phyloP scores from a whole-genome alignment of 2,797 vertebrate genomes.

The Neosilurus hyrtlii region DNA sequence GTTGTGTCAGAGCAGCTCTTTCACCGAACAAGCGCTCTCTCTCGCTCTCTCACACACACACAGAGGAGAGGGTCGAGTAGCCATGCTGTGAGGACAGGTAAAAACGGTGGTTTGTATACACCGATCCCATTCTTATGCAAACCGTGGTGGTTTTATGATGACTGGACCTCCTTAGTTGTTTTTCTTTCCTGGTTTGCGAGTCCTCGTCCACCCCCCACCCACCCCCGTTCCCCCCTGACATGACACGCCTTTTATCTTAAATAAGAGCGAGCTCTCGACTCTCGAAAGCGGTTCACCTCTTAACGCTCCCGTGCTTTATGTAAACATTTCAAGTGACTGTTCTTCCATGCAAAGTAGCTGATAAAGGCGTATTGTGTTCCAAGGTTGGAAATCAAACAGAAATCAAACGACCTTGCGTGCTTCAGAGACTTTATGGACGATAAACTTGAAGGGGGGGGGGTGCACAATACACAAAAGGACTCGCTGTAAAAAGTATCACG shows the following conservation, averaged over 20 bases:
- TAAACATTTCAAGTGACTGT: constrained; percentile 37
- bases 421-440: not conserved
- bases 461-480: not conserved
- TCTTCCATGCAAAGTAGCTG: constrained; percentile 29
- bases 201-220: not conserved
- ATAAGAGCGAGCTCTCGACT: constrained; percentile 15
- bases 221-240: not conserved
- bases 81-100: constrained; percentile 20
- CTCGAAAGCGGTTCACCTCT: constrained; percentile 11
- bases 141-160: not conserved
- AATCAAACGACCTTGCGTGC: constrained; percentile 34
- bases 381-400: constrained; percentile 20
- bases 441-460: not conserved
- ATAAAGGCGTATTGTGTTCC: constrained; percentile 23
- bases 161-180: not conserved
- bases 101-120: constrained; percentile 8
- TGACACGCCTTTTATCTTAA: constrained; percentile 15
- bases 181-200: too few relatives aligned
- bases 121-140: constrained; percentile 16
- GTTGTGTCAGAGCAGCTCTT: constrained; percentile 28
- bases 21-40: not conserved
- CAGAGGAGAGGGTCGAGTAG: not conserved
- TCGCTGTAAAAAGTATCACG: not conserved
- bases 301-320: constrained; percentile 29
- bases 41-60: not conserved